Conservation (phyloP, 2,888 invertebrate genomes). For the Habroteleia sp. region DNA sequence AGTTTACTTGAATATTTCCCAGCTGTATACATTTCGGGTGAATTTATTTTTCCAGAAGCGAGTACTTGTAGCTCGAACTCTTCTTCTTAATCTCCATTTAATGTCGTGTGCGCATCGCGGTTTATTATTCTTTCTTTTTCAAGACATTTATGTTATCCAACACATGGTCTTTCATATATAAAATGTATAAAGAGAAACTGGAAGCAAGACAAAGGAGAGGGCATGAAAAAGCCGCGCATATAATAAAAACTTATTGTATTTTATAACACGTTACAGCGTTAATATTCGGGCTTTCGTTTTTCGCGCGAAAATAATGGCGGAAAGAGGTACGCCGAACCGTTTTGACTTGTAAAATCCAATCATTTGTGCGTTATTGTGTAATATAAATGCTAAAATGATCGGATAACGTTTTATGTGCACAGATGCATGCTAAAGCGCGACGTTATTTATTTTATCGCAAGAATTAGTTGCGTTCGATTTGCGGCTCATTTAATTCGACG, state of each 20-base stretch:
- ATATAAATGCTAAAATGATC: slow-evolving; percentile 54
- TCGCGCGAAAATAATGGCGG: slow-evolving; percentile 16
- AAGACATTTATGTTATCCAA: slow-evolving; percentile 26
- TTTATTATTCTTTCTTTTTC: slow-evolving; percentile 43
- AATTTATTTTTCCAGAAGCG: slow-evolving; percentile 48
- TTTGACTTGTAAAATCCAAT: slow-evolving; percentile 51
- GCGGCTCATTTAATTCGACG: slow-evolving; percentile 39
- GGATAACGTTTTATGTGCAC: slow-evolving; percentile 35
- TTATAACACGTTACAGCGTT: slow-evolving; percentile 6
- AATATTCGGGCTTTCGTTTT: slow-evolving; percentile 12
- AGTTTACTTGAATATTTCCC: slow-evolving; percentile 50
- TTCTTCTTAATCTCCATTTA: slow-evolving; percentile 51
- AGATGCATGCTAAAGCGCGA: slow-evolving; percentile 16
- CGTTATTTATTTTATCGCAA: slow-evolving; percentile 49
- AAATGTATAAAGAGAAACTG: background rate
- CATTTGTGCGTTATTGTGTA: slow-evolving; percentile 38
- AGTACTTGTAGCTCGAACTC: slow-evolving; percentile 7
- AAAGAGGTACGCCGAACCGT: slow-evolving; percentile 4
- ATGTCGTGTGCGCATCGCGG: slow-evolving; percentile 24
- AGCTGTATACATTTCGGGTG: slow-evolving; percentile 22
- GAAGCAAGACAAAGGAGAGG: background rate
- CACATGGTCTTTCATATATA: slow-evolving; percentile 29
- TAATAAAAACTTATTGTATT: slow-evolving; percentile 8
- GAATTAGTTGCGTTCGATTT: slow-evolving; percentile 49
- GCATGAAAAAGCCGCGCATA: slow-evolving; percentile 4